Evolutionary conservation across 2,888 invertebrate genomes (phyloP).

Genomic region (Rotaria sp.): DNA sequence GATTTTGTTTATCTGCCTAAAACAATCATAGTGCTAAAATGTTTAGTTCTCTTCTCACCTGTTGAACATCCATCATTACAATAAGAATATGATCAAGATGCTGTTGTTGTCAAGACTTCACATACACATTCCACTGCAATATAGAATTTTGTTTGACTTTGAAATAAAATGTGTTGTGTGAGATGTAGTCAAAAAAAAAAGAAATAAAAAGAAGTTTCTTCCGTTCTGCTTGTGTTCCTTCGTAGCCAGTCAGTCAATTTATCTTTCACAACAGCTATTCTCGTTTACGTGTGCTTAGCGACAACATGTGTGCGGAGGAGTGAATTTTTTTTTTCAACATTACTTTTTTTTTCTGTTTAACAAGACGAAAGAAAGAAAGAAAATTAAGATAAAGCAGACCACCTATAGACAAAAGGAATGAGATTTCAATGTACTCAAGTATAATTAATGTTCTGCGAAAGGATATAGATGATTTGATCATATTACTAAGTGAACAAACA

Average conservation of each 20-base stretch:
- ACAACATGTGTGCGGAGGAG: slow-evolving; percentile 2
- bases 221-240: slow-evolving; percentile 15
- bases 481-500: too few species aligned
- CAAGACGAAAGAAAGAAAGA: slow-evolving; percentile 9
- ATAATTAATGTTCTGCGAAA: too few species aligned
- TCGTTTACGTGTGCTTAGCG: background rate
- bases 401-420: background rate
- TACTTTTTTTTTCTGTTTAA: background rate
- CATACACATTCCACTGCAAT: background rate
- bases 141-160: background rate
- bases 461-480: too few species aligned
- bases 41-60: background rate
- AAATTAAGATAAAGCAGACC: background rate
- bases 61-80: background rate
- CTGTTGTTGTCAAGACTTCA: background rate
- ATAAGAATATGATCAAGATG: background rate
- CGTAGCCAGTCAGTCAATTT: background rate
- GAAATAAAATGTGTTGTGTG: background rate
- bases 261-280: slow-evolving; percentile 9
- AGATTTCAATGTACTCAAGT: background rate
- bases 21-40: too few species aligned
- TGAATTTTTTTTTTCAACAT: slow-evolving; percentile 6
- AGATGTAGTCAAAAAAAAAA: background rate
- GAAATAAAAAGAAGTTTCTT: background rate
- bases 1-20: too few species aligned